Conservation (phyloP, 2,888 invertebrate species). For the Stegophylla sp. region DNA sequence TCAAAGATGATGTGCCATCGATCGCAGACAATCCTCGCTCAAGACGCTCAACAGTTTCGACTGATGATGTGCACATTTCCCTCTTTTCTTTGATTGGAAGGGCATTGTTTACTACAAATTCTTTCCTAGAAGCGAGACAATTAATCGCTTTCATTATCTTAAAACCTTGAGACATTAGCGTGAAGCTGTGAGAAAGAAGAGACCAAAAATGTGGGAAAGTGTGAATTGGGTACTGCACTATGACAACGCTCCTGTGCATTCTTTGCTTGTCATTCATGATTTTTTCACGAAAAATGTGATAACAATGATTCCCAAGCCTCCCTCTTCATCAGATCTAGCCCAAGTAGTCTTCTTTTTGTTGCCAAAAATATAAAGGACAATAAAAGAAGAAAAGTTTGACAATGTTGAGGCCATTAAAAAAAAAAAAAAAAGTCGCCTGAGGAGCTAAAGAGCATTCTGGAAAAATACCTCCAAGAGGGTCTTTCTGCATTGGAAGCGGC, state of each 20-base stretch:
- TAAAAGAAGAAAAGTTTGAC: too few relatives aligned
- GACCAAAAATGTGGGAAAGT: too few relatives aligned
- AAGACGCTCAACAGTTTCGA: background rate
- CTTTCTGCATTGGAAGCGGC: slow-evolving; percentile 44
- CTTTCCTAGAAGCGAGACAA: too few relatives aligned
- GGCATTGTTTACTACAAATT: background rate
- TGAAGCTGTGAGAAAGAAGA: too few relatives aligned
- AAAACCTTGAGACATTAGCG: too few relatives aligned
- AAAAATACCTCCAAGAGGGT: too few relatives aligned
- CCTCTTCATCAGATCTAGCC: slow-evolving; percentile 40
- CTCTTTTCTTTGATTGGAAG: too few relatives aligned
- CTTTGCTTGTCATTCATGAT: too few relatives aligned
- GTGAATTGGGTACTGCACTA: background rate
- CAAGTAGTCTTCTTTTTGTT: slow-evolving; percentile 43
- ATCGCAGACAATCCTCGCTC: background rate
- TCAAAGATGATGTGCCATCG: background rate
- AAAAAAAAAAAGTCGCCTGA: slow-evolving; percentile 14
- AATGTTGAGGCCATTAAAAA: background rate
- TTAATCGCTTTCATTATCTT: too few relatives aligned
- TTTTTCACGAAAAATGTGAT: too few relatives aligned
- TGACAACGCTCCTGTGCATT: too few relatives aligned
- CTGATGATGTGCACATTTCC: too few relatives aligned
- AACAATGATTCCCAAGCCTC: background rate
- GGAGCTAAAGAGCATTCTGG: slow-evolving; percentile 22
- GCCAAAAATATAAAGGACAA: slow-evolving; percentile 42